Evolutionary conservation across 2,888 invertebrate genomes (phyloP), one percentile per base, ranked within the genome.

Genomic region (Zootermopsis nevadensis): DNA sequence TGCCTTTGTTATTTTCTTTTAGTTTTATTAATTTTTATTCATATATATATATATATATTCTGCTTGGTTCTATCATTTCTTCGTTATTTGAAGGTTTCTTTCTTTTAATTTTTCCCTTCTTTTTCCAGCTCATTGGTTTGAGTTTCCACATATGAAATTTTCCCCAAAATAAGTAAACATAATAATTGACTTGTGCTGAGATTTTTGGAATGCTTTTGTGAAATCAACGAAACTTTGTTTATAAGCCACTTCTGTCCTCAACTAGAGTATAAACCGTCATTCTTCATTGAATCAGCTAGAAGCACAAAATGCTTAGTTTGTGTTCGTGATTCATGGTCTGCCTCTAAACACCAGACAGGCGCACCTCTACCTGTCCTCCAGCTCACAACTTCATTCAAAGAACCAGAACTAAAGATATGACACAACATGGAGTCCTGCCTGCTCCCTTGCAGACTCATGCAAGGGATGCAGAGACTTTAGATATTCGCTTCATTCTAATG

Each of bases 241-340:
- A 48, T 69, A 74, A 7, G 74, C 74, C 74, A 42, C 74, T 74
- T 38, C 8, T 74, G 4, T 27, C 27, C 33, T 74, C 3, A 74
- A 74, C 24, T 31, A 30, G 42, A 1, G 15, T n/a, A 35, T n/a
- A 74, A 74, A 74, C 31, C 38, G 42, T n/a, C 35, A 38, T 74
- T 74, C 74, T 74, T 35, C n/a, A 42, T 1, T 74, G 74, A 74
- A 74, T 38, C 38, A 35, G 38, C 8, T 74, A 74, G 74, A 38
- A 74, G 38, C 38, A 69, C 27, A n/a, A 22, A 69, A 33, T 60
- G 60, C 38, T 74, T 74, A 74, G 74, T 74, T 74, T 74, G 74
- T 74, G 22, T 74, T 12, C 74, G 38, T 74, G 74, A 74, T 74
- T 74, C 74, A 74, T 74, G 74, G 74, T 3, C 38, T 27, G 35